Evolutionary conservation across 2,888 invertebrate genomes (phyloP), one percentile per base, ranked within the genome.

Genomic region (Euplexia lucipara): DNA sequence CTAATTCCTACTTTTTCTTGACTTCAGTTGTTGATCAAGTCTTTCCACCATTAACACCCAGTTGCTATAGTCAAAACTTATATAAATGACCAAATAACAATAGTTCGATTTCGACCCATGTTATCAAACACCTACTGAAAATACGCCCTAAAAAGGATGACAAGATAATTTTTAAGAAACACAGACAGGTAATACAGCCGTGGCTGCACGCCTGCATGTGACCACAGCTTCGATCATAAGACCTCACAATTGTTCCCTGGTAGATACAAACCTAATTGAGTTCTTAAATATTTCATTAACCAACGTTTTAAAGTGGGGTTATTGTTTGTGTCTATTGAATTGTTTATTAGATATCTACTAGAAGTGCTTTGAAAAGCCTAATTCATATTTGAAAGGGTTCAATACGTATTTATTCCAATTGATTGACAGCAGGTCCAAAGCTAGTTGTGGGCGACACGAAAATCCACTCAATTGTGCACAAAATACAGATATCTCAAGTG

Each of bases 391-490:
- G 44, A 84, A 57, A 51, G 57, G 68, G 70, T 77, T 72, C 62
- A 68, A 79, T 76, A 77, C 39, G 37, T 70, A 73, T 70, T 72
- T 70, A 62, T 73, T 80, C 64, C 75, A 78, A 79, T 83, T 82
- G 81, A 81, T 79, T 74, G 84, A 75, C 75, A 81, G 65, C 66
- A 79, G 76, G 78, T 82, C 84, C 84, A 83, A 84, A 83, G 78
- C 79, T 74, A 83, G 82, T 84, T 79, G 81, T 83, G 69, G 69
- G 62, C 64, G 64, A 89, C 89, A 89, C 68, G 85, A 83, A 77
- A 87, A 83, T 83, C 81, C 85, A 87, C 87, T 88, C 79, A 67
- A 79, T 61, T 72, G 70, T 64, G 70, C 66, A 78, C 64, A 53
- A 63, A 53, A 78, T 71, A 52, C 61, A 47, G 49, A 45, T 52